Evolutionary conservation across 2,888 invertebrate species (phyloP), one percentile per base, ranked within the genome.

Genomic region (Drosophila bunnanda): DNA sequence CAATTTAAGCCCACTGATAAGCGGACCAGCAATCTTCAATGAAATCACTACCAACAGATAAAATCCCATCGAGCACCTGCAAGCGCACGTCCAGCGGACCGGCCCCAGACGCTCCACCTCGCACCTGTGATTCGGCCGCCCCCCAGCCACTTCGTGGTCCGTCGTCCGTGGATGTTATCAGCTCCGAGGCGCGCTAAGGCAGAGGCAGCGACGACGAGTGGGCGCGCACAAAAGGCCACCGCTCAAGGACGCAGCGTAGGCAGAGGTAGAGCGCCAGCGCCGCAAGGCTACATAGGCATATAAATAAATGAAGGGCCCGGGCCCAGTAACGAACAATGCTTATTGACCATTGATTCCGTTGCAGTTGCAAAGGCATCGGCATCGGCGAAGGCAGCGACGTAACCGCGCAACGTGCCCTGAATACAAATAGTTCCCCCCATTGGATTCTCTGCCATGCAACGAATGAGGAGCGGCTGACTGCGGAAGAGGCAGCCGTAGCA

Each of bases 91-190:
- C 43, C 44, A 52, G 17, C 69, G 54, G 25, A 70, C 25, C 34
- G 20, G 25, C 34, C 28, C 52, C 30, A 32, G 22, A 52, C 32
- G 62, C 38, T 44, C 48, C 12, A 34, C 30, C 12, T 15, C 20
- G 17, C 53, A 69, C 66, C 55, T 66, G 65, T 64, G 25, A 48
- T 34, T 38, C 32, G 43, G 58, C 57, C 77, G 53, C 55, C 69
- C 65, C 57, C 52, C 62, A 39, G 83, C 75, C 82, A 39, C 46
- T 55, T 54, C 30, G 25, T 41, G 48, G 34, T 22, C 56, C 39
- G 44, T 36, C 44, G 44, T 39, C 34, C 64, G 69, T 79, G 72
- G 76, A 80, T 85, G 86, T 80, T 88, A 88, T 83, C 80, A 81
- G 82, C 74, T 65, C 52, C 53, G 52, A 68, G 76, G 79, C 84